A percentile compares a stretch with the other conserved stretches of the same genome.
Conservation (phyloP, 2,888 invertebrate species). For the Lumbricus terrestris region DNA sequence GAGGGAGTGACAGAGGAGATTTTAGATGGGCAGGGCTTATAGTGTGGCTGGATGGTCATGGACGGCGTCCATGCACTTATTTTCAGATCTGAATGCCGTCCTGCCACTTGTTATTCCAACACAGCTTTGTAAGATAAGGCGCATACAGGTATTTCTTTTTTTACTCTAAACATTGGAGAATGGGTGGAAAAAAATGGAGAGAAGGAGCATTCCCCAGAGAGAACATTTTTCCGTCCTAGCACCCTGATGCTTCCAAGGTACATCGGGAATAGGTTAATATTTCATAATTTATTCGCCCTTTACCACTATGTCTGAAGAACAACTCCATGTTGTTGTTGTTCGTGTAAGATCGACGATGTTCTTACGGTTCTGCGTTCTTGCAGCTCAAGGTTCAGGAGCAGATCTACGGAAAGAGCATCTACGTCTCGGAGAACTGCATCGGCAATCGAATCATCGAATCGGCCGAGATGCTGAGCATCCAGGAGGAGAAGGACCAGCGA, state of each 20-base stretch:
- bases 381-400: constrained; percentile 12
- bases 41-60: too few relatives aligned
- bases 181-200: neutral
- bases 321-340: neutral
- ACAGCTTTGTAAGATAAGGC: too few relatives aligned
- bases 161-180: too few relatives aligned
- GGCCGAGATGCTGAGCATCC: constrained; percentile 62
- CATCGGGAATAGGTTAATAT: neutral
- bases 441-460: constrained; percentile 68
- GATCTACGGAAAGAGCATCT: constrained; percentile 79
- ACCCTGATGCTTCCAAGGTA: neutral
- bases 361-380: neutral
- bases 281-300: neutral
- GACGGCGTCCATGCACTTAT: too few relatives aligned
- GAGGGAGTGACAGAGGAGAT: too few relatives aligned
- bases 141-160: too few relatives aligned
- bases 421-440: constrained; percentile 33
- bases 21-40: too few relatives aligned
- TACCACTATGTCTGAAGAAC: neutral
- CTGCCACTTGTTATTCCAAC: too few relatives aligned
- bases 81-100: too few relatives aligned
- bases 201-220: neutral
- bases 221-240: neutral
- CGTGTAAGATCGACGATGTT: neutral
- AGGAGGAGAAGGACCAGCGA: constrained; percentile 21